Evolutionary conservation across 2,113 vertebrate genomes (phyloP).

Genomic region (Zosterops japonicus): DNA sequence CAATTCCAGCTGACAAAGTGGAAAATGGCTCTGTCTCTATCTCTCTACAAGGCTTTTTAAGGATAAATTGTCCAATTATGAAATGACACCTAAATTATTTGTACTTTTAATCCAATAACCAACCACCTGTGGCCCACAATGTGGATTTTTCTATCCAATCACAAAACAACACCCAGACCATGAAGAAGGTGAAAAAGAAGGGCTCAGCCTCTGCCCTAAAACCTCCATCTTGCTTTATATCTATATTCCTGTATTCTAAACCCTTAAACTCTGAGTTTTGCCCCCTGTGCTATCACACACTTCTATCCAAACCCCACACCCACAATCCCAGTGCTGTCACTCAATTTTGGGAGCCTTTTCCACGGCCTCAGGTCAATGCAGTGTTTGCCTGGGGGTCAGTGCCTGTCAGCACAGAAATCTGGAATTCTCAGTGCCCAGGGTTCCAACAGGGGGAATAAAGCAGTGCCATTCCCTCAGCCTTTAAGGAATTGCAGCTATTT

Average conservation of each 20-base stretch:
- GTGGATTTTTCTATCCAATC: neutral
- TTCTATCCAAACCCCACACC: neutral
- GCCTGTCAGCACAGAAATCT: neutral
- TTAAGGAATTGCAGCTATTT: neutral
- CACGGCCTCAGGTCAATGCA: neutral
- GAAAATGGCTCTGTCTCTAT: neutral
- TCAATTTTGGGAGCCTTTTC: neutral
- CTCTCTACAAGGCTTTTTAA: neutral
- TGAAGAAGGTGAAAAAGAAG: neutral
- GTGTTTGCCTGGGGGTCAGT: neutral
- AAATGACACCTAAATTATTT: neutral
- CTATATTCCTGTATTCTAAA: neutral
- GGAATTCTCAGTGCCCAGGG: neutral
- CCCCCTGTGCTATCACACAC: neutral
- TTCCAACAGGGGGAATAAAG: neutral
- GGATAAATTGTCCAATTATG: neutral
- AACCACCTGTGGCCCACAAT: neutral
- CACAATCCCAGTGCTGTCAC: neutral
- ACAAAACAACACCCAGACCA: neutral
- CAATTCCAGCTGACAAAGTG: neutral
- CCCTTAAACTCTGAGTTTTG: neutral
- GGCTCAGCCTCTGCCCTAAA: neutral
- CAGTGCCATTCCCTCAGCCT: rapidly evolving
- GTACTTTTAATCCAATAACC: neutral
- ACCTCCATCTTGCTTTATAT: neutral